phyloP scores from a whole-genome alignment of 2,888 invertebrate species.

The Tetragonula carbonaria region DNA sequence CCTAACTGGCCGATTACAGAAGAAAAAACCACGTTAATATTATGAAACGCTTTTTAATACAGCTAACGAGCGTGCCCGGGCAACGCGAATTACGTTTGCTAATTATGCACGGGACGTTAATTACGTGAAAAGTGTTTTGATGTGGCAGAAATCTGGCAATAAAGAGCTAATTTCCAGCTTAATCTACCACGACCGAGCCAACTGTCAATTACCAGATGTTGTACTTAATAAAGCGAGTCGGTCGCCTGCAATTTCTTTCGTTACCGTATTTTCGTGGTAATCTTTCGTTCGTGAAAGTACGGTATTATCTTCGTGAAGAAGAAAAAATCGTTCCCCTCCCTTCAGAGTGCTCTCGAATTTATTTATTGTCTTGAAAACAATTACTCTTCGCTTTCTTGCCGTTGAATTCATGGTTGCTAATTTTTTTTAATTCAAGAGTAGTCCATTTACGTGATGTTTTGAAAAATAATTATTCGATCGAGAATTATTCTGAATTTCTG shows the following conservation, averaged over 20 bases:
- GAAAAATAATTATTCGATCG: too few species aligned
- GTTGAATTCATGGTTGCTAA: too few species aligned
- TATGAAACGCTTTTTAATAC: slow-evolving; percentile 9
- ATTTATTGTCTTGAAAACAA: not conserved
- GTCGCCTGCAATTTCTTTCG: not conserved
- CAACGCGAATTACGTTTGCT: slow-evolving; percentile 2
- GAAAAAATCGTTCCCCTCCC: not conserved
- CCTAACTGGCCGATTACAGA: not conserved
- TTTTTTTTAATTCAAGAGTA: too few species aligned
- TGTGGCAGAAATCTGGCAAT: slow-evolving; percentile 39
- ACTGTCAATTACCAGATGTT: slow-evolving; percentile 45
- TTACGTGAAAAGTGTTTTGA: slow-evolving; percentile 43
- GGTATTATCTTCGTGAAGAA: not conserved
- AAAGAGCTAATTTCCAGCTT: slow-evolving; percentile 32
- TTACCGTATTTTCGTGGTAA: not conserved
- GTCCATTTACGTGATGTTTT: too few species aligned
- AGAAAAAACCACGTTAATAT: slow-evolving; percentile 11
- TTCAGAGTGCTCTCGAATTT: not conserved
- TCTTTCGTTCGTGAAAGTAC: not conserved
- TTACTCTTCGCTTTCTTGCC: not conserved
- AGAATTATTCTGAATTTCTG: too few species aligned
- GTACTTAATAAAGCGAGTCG: slow-evolving; percentile 28
- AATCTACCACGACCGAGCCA: slow-evolving; percentile 14
- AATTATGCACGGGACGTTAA: slow-evolving; percentile 39
- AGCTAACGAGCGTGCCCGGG: not conserved